Percentiles rank a stretch among this genome's conserved stretches.
Conservation (phyloP, 1,140 invertebrate genomes). For the Ectropis grisescens region DNA sequence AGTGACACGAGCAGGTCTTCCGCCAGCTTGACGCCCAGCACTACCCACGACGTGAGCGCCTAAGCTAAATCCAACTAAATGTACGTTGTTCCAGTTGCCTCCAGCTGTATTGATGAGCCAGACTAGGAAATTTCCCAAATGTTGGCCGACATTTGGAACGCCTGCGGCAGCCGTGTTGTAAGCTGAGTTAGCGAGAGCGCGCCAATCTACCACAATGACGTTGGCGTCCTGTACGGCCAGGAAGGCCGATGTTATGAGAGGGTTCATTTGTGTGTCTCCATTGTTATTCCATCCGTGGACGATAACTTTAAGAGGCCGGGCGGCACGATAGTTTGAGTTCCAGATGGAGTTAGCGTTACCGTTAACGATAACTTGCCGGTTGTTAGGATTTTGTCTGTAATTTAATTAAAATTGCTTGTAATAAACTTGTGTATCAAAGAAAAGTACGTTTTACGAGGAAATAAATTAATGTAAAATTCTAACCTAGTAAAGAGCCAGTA, state of each 20-base stretch:
- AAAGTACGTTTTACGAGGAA: too few species aligned
- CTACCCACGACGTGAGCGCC: slow-evolving; percentile 41
- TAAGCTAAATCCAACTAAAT: slow-evolving; percentile 39
- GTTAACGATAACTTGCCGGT: slow-evolving; percentile 20
- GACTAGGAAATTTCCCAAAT: slow-evolving; percentile 66
- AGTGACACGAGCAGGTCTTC: slow-evolving; percentile 27
- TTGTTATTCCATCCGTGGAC: slow-evolving; percentile 47
- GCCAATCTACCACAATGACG: slow-evolving; percentile 67
- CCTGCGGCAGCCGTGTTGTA: slow-evolving; percentile 61
- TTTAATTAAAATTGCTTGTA: too few species aligned
- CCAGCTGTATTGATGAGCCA: slow-evolving; percentile 47
- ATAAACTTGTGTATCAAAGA: too few species aligned
- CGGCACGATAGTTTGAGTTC: slow-evolving; percentile 28
- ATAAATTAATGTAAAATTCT: not conserved
- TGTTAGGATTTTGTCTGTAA: slow-evolving; percentile 26
- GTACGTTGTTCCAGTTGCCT: slow-evolving; percentile 31
- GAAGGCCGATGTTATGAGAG: slow-evolving; percentile 40
- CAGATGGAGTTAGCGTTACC: slow-evolving; percentile 22
- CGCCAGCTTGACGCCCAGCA: slow-evolving; percentile 29
- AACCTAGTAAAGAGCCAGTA: slow-evolving; percentile 50
- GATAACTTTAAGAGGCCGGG: slow-evolving; percentile 25
- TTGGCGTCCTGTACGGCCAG: slow-evolving; percentile 62
- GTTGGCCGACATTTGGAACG: slow-evolving; percentile 68
- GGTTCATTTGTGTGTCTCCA: slow-evolving; percentile 26
- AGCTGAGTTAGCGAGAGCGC: slow-evolving; percentile 13